phyloP scores from a whole-genome alignment of 2,113 vertebrate species.

The Grus americana region DNA sequence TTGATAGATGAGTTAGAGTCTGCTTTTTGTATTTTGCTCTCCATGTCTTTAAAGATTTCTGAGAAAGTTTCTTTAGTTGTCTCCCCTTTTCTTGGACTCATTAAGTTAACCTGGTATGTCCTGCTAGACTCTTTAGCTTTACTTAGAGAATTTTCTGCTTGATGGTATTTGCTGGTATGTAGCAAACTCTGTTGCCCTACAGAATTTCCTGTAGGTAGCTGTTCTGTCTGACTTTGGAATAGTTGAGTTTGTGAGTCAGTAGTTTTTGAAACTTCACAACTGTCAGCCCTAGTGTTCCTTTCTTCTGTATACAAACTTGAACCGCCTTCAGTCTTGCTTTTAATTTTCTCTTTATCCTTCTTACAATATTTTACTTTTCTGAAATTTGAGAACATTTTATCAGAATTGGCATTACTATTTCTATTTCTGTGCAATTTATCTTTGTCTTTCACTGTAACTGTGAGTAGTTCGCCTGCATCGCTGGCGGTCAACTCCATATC shows the following conservation, averaged over 20 bases:
- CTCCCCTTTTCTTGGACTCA: constrained; percentile 2
- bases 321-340: constrained; percentile 18
- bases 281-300: not conserved
- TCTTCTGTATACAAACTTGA: not conserved
- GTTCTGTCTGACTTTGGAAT: not conserved
- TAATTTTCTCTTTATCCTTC: constrained; percentile 57
- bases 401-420: constrained; percentile 2
- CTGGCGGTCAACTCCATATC: constrained; percentile 79
- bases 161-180: not conserved
- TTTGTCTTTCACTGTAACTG: constrained; percentile 59
- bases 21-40: not conserved
- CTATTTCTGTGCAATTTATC: constrained; percentile 15
- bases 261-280: not conserved
- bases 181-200: not conserved
- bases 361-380: constrained; percentile 70
- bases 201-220: not conserved
- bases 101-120: not conserved
- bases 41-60: not conserved
- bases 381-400: constrained; percentile 42
- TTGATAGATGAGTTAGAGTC: not conserved
- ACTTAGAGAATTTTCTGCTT: not conserved
- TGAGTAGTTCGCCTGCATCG: constrained; percentile 66
- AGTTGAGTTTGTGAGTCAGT: not conserved
- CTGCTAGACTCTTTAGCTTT: not conserved
- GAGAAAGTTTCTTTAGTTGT: not conserved